Conservation (phyloP, 2,888 invertebrate genomes). For the Yponomeuta sedellus region DNA sequence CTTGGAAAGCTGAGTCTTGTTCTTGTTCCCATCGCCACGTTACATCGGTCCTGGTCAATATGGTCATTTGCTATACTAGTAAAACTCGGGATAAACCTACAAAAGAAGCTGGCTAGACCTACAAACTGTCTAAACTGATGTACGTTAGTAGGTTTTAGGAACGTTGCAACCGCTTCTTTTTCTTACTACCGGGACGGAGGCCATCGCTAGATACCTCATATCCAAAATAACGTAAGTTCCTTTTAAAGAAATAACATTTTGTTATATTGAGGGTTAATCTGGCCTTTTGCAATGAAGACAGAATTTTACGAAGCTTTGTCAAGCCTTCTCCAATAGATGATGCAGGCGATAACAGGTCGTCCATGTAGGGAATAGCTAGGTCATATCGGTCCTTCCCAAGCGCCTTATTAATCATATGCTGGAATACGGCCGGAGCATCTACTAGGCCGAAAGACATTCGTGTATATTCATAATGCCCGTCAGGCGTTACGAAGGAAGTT, state of each 20-base stretch:
- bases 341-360: slow-evolving; percentile 31
- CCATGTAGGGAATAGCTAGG: slow-evolving; percentile 27
- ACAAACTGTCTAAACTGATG: too few relatives aligned
- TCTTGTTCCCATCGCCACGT: slow-evolving; percentile 24
- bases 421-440: slow-evolving; percentile 19
- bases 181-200: too few relatives aligned
- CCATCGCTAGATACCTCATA: too few relatives aligned
- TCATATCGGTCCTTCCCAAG: slow-evolving; percentile 17
- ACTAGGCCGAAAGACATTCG: slow-evolving; percentile 24
- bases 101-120: slow-evolving; percentile 28
- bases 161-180: too few relatives aligned
- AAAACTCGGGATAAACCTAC: too few relatives aligned
- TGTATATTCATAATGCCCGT: slow-evolving; percentile 34
- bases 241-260: slow-evolving; percentile 17
- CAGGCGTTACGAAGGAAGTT: slow-evolving; percentile 35
- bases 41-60: slow-evolving; percentile 20
- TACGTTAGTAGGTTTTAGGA: too few relatives aligned
- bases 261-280: slow-evolving; percentile 20
- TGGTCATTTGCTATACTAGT: slow-evolving; percentile 25
- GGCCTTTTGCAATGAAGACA: slow-evolving; percentile 18
- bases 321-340: slow-evolving; percentile 21
- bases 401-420: slow-evolving; percentile 27
- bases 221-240: not conserved
- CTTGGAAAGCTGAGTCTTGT: slow-evolving; percentile 20
- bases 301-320: slow-evolving; percentile 17